Evolutionary conservation across 1,140 invertebrate genomes (phyloP), one percentile per base, ranked within the genome.

Genomic region (Calosoma granatense): DNA sequence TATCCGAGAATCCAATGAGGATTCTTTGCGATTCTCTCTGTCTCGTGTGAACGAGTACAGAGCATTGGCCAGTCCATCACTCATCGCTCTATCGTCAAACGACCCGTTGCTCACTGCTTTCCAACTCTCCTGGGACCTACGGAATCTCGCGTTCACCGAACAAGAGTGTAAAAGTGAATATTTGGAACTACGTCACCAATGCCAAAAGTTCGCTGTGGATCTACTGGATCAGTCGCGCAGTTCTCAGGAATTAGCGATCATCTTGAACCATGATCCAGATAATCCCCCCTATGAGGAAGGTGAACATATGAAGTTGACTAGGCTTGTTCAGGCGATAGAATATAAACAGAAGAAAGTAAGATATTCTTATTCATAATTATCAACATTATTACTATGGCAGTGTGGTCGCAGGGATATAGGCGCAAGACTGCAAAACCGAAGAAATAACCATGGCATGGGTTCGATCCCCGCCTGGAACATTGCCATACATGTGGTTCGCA

Each of bases 21-120:
- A 87, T 67, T 90, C 88, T 14, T 75, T 97, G 19, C 79, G 90
- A 15, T 85, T 94, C 64, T 97, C 93, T 0, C 77, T 90, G 23
- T 90, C 90, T 0, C 80, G 94, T 39, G 87, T 97, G 12, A 95
- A 96, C 67, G 90, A 94, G 57, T 97, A 96, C 72, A 81, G 85
- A 60, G 94, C 94, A 0, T 72, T 98, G 17, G 87, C 93, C 1
- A 94, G 90, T 69, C 93, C 94, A 1, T 92, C 90, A 22, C 78
- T 93, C 43, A 93, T 95, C 60, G 87, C 88, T 0, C 70, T 94
- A 2, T 92, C 89, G 51, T 90, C 88, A 0, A 81, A 78, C 22
- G 91, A 94, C 74, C 92, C 91, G 9, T 79, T 94, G 30, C 74
- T 92, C 36, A 91, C 86, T 1, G 85, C 89, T 22, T 92, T 92